Conservation (phyloP, 2,888 invertebrate species). For the Isoperla grammatica region DNA sequence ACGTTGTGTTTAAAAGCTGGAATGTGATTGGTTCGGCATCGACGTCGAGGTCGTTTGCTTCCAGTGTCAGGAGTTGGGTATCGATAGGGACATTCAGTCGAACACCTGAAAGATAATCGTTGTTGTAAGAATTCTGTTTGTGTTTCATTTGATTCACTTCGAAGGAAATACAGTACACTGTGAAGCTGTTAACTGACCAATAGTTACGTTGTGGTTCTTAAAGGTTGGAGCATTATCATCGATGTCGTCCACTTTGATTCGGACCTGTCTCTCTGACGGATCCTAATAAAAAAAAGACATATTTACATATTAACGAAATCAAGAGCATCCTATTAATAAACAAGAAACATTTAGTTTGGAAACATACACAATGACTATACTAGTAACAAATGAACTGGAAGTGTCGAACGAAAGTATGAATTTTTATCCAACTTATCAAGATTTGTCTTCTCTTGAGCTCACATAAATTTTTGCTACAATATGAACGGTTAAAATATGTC, state of each 20-base stretch:
- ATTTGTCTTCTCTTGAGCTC: no score
- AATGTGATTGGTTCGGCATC: constrained; percentile 61
- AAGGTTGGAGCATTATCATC: constrained; percentile 72
- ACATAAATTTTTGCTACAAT: no score
- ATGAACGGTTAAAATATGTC: no score
- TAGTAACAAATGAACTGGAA: no score
- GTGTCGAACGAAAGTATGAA: no score
- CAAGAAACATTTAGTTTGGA: neutral
- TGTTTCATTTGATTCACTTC: no score
- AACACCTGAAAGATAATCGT: constrained; percentile 47
- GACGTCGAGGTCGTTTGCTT: constrained; percentile 62
- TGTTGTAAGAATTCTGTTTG: constrained; percentile 7
- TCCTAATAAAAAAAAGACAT: constrained; percentile 46
- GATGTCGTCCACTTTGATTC: constrained; percentile 60
- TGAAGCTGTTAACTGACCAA: constrained; percentile 46
- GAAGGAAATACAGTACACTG: no score
- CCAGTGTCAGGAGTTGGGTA: constrained; percentile 60
- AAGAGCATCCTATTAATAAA: neutral
- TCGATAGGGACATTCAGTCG: constrained; percentile 69
- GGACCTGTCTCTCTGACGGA: constrained; percentile 60
- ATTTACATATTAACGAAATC: neutral
- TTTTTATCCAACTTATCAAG: no score
- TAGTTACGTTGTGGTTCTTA: constrained; percentile 54
- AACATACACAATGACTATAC: no score
- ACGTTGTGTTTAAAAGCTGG: constrained; percentile 54